Conservation (phyloP, 2,113 vertebrate species). For the Tenebrosternarchus preto region DNA sequence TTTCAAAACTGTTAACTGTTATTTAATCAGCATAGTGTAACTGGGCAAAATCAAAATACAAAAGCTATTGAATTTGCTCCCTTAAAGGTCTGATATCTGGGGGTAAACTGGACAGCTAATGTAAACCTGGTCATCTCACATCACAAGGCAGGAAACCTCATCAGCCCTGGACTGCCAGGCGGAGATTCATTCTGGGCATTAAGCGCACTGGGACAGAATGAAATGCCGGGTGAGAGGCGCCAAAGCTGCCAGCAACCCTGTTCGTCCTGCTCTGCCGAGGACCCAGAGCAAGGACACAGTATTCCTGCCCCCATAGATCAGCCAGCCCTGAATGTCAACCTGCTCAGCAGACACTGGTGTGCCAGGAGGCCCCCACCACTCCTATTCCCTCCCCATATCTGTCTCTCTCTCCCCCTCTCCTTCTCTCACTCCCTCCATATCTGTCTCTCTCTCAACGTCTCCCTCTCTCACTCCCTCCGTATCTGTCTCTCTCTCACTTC, state of each 20-base stretch:
- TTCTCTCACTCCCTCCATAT: no score
- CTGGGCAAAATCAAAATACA: no score
- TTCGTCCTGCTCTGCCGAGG: slow-evolving; percentile 69
- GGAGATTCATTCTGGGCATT: no score
- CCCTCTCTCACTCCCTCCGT: no score
- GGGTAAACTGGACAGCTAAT: background rate
- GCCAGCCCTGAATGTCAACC: slow-evolving; percentile 80
- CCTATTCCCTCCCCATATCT: slow-evolving; percentile 52
- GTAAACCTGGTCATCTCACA: background rate
- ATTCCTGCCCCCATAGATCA: slow-evolving; percentile 79
- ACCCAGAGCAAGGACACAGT: slow-evolving; percentile 79
- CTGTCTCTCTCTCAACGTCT: no score
- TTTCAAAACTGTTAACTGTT: no score
- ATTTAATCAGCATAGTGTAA: no score
- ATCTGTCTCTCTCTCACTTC: no score
- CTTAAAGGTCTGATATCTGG: background rate
- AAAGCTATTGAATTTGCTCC: background rate
- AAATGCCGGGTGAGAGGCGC: slow-evolving; percentile 62
- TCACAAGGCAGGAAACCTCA: background rate
- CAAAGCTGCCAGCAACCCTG: slow-evolving; percentile 69
- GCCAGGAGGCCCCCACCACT: slow-evolving; percentile 71
- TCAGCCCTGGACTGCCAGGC: background rate
- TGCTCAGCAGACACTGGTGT: slow-evolving; percentile 73
- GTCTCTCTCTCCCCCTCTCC: slow-evolving; percentile 56
- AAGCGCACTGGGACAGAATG: slow-evolving; percentile 63